Base-by-base conservation (phyloP, 2,797 vertebrate genomes). In the Hydrophis major region DNA sequence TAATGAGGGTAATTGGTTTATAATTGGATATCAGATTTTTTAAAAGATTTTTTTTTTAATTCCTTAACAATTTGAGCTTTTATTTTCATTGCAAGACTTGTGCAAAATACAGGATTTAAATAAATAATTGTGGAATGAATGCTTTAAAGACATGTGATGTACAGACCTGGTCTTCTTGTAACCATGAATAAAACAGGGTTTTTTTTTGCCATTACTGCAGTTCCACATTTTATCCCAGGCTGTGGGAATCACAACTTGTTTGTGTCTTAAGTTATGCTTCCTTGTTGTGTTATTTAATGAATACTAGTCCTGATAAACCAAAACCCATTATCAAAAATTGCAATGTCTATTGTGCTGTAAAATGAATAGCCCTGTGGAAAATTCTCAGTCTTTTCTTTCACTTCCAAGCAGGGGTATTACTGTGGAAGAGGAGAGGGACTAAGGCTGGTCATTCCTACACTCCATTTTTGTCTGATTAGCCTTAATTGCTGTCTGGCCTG, bases 1-100 rank as follows among this genome's bases (percentile, higher is more conserved):
- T 95, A 95, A 96, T 96, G 95, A 96, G 94, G 95, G 90, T 94
- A 92, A 92, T 96, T 96, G 93, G 94, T 94, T 94, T 97, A 90
- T 94, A 95, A 97, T 96, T 95, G 93, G 37, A 83, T 83, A 25
- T 83, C 74, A 12, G 37, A 94, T 96, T 96, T 96, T 96, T 97
- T 95, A 60, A 91, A 92, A 1, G 12, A 32, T 57, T n/a, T 94
- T 96, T 94, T 96, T 95, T 96, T 93, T 83, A 2, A 63, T 95
- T 90, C 95, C 93, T 89, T 95, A 95, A 90, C 95, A 92, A 95
- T 91, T 95, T 78, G 37, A 14, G 11, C 2, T n/a, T 7, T 90
- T 37, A 2, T 32, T 42, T 18, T 27, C 18, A 11, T 25, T 4
- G 1, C 55, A 42, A 47, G 22, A 37, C 14, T 2, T 61, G 14